phyloP scores from a whole-genome alignment of 2,888 invertebrate species.

The Ernsta delagoae region DNA sequence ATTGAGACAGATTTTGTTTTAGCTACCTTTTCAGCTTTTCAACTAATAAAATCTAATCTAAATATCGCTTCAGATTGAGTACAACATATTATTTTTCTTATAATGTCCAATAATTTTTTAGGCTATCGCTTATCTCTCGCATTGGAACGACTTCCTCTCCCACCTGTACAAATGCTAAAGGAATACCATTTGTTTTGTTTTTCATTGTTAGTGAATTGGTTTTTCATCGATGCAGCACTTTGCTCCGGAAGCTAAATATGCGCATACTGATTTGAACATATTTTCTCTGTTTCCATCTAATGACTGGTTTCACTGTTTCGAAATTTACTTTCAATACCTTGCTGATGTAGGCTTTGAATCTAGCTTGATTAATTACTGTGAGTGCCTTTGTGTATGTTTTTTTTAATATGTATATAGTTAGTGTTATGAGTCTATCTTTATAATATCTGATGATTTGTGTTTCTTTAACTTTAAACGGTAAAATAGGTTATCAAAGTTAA shows the following conservation, averaged over 20 bases:
- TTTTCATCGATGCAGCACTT: conserved; percentile 16
- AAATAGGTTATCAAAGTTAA: not conserved
- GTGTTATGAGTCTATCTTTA: too few relatives aligned
- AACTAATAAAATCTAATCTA: too few relatives aligned
- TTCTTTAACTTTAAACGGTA: too few relatives aligned
- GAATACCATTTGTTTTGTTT: conserved; percentile 17
- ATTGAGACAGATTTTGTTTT: too few relatives aligned
- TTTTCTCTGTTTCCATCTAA: not conserved
- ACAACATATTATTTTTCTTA: too few relatives aligned
- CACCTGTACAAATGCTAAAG: conserved; percentile 21
- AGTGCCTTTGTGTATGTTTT: not conserved
- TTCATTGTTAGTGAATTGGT: conserved; percentile 30
- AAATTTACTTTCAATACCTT: not conserved
- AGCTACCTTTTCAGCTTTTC: too few relatives aligned
- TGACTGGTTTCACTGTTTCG: not conserved
- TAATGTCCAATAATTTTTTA: not conserved
- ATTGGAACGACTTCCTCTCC: not conserved
- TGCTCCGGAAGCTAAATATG: conserved; percentile 4
- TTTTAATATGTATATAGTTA: too few relatives aligned
- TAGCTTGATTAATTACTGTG: not conserved
- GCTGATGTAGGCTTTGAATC: not conserved
- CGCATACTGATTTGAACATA: conserved; percentile 12
- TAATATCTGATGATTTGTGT: too few relatives aligned
- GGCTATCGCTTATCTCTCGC: not conserved
- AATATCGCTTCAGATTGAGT: too few relatives aligned